Evolutionary conservation across 2,888 invertebrate species (phyloP).

Genomic region (Timema cristinae): DNA sequence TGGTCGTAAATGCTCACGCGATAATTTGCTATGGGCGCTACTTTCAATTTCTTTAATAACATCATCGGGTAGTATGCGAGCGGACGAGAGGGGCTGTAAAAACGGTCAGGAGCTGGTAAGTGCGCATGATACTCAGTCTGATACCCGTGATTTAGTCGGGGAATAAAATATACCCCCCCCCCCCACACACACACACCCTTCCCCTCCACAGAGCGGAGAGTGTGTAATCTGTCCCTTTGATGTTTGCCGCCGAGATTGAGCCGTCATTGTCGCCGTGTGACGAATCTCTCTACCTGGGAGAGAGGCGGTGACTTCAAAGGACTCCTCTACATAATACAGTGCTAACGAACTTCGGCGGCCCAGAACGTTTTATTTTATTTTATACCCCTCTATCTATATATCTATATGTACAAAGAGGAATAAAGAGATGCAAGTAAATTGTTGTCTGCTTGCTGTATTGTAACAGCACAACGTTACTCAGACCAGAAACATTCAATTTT

Average conservation of each 20-base stretch:
- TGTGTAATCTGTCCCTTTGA: not conserved
- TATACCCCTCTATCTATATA: too few species aligned
- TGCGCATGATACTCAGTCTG: too few species aligned
- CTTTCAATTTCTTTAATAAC: too few species aligned
- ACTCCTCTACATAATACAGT: conserved; percentile 12
- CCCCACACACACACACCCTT: too few species aligned
- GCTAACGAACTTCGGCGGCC: conserved; percentile 12
- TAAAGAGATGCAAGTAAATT: conserved; percentile 3
- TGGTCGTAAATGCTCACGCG: too few species aligned
- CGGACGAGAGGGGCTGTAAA: too few species aligned
- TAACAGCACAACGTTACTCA: not conserved
- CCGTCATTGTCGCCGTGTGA: conserved; percentile 11
- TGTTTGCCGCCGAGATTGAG: conserved; percentile 12
- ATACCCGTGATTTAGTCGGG: too few species aligned
- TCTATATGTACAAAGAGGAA: not conserved
- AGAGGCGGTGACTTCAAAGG: conserved; percentile 12
- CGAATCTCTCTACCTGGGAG: conserved; percentile 9
- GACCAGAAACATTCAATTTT: conserved; percentile 10
- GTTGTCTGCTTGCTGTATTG: conserved; percentile 12
- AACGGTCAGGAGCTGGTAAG: too few species aligned
- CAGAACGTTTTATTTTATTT: not conserved
- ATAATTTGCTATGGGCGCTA: too few species aligned
- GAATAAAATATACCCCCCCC: too few species aligned
- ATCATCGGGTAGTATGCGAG: too few species aligned
- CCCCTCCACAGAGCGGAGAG: too few species aligned